Evolutionary conservation across 92 coral and sea anemone genomes (phyloP).

Genomic region (Phenganax subtilis): DNA sequence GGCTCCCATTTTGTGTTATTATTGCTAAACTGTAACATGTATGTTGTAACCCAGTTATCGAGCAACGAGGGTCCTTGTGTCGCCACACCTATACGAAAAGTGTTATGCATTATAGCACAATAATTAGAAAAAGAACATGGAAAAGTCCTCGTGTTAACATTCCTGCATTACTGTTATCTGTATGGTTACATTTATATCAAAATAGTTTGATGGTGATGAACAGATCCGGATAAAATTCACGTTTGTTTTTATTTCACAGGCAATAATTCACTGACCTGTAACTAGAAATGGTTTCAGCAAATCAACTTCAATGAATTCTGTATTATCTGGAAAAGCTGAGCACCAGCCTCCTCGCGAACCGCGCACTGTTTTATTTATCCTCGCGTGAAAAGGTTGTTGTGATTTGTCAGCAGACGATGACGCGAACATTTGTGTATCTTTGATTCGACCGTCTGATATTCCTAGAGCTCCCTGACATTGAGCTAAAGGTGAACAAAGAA

Average conservation of each 20-base stretch:
- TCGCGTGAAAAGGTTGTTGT: constrained; percentile 85
- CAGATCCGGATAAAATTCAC: too few species aligned
- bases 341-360: constrained; percentile 98
- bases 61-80: constrained; percentile 93
- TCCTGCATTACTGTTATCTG: too few species aligned
- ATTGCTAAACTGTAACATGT: constrained; percentile 62
- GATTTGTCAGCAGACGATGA: constrained; percentile 92
- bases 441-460: constrained; percentile 60
- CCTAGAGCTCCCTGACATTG: constrained; percentile 65
- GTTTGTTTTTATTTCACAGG: too few species aligned
- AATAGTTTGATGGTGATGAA: too few species aligned
- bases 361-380: constrained; percentile 72
- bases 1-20: constrained; percentile 67
- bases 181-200: too few species aligned
- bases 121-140: neutral
- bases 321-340: constrained; percentile 83
- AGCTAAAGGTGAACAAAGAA: constrained; percentile 19
- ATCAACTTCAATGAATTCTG: constrained; percentile 79
- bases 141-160: too few species aligned
- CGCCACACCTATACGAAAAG: constrained; percentile 59
- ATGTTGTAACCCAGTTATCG: constrained; percentile 90
- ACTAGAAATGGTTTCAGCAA: constrained; percentile 52
- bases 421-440: constrained; percentile 77
- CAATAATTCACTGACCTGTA: constrained; percentile 50
- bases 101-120: neutral